Percentiles rank a stretch among this genome's conserved stretches.
Conservation (phyloP, 2,113 vertebrate species). For the Phylloscopus trochiloides region DNA sequence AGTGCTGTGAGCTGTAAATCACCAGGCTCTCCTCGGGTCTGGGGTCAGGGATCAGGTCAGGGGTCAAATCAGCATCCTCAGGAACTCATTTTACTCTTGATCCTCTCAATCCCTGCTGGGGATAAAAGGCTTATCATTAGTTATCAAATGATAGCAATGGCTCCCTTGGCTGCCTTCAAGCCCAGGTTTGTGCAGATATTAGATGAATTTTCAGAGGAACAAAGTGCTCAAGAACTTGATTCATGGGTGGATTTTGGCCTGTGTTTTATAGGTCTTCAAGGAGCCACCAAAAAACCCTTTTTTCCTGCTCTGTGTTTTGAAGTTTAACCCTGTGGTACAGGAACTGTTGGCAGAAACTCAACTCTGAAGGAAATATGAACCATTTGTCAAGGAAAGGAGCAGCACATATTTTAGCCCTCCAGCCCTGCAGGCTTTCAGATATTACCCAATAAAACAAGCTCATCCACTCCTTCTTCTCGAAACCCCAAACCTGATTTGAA, state of each 20-base stretch:
- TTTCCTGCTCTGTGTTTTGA: background rate
- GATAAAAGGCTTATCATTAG: background rate
- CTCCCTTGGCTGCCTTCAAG: background rate
- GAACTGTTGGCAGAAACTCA: constrained; percentile 10
- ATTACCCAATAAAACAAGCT: constrained; percentile 17
- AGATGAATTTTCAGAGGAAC: constrained; percentile 17
- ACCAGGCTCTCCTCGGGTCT: background rate
- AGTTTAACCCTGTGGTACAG: background rate
- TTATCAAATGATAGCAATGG: background rate
- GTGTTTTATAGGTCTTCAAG: constrained; percentile 29
- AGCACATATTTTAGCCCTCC: background rate
- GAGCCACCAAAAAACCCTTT: background rate
- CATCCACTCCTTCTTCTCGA: background rate
- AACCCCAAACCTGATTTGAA: background rate
- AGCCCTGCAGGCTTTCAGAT: background rate
- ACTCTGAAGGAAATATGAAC: background rate
- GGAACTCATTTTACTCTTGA: background rate
- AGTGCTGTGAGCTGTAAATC: background rate
- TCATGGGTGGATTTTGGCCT: background rate
- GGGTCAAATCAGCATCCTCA: background rate
- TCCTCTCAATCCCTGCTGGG: background rate
- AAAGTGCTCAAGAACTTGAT: background rate
- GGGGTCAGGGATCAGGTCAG: background rate
- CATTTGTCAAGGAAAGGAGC: constrained; percentile 23
- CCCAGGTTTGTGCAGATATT: background rate